phyloP scores from a whole-genome alignment of 2,888 invertebrate species.

The Chouioia cunea region DNA sequence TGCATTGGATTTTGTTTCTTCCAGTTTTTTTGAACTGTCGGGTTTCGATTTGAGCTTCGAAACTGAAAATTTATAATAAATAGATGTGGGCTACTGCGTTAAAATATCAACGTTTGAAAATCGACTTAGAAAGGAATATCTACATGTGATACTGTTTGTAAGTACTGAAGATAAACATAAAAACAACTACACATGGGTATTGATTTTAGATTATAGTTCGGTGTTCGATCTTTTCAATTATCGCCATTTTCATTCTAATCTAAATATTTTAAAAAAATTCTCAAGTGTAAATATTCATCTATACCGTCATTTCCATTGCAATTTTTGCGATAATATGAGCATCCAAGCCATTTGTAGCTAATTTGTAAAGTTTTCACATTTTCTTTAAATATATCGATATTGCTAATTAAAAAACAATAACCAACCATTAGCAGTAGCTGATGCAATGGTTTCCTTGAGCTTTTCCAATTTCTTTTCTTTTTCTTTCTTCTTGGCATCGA shows the following conservation, averaged over 20 bases:
- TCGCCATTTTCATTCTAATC: background rate
- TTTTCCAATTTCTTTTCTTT: slow-evolving; percentile 16
- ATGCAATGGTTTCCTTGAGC: background rate
- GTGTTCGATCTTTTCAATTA: background rate
- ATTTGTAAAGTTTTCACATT: background rate
- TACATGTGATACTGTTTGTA: no score
- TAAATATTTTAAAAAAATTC: background rate
- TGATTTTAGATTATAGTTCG: background rate
- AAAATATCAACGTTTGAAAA: no score
- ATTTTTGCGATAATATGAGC: background rate
- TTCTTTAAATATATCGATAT: no score
- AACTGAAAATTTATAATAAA: slow-evolving; percentile 3
- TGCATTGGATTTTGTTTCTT: slow-evolving; percentile 36
- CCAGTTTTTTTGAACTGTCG: slow-evolving; percentile 30
- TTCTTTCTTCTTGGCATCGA: slow-evolving; percentile 35
- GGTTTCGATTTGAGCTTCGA: slow-evolving; percentile 40
- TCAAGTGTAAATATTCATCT: background rate
- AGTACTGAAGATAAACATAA: no score
- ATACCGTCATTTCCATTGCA: background rate
- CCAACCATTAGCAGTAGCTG: background rate
- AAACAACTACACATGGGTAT: no score
- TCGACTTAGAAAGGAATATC: no score
- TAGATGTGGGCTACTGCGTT: background rate
- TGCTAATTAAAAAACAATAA: no score
- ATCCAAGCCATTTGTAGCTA: background rate